Evolutionary conservation across 2,888 invertebrate species (phyloP).

Genomic region (Orthonevra nobilis): DNA sequence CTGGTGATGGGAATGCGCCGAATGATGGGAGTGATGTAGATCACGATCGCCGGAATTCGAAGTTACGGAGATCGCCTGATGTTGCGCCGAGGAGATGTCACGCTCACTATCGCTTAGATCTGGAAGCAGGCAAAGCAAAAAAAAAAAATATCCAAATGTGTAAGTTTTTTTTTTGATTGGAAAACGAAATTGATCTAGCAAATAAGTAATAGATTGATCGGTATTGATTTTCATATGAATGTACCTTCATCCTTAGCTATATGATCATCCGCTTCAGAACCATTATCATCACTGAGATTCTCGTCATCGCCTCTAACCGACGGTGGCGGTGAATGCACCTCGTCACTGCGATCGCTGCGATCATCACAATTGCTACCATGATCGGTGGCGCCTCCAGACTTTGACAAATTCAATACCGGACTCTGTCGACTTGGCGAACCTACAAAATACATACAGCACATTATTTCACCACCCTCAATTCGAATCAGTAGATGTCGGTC

Average conservation of each 20-base stretch:
- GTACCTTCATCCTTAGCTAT: constrained; percentile 87
- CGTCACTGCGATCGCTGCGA: constrained; percentile 84
- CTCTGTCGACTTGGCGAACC: constrained; percentile 93
- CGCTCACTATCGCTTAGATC: constrained; percentile 79
- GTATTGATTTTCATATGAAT: too few species aligned
- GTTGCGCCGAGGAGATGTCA: constrained; percentile 78
- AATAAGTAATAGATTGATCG: too few species aligned
- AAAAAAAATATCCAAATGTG: neutral
- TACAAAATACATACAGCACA: constrained; percentile 69
- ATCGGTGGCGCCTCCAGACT: constrained; percentile 87
- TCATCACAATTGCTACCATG: constrained; percentile 85
- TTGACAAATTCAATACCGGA: constrained; percentile 94
- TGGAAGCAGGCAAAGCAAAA: constrained; percentile 53
- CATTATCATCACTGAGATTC: constrained; percentile 90
- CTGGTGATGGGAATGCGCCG: constrained; percentile 70
- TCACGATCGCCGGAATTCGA: constrained; percentile 68
- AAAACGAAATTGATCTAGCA: too few species aligned
- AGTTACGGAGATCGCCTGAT: constrained; percentile 72
- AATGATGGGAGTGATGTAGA: constrained; percentile 67
- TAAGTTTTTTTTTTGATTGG: too few species aligned
- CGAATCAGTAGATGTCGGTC: too few species aligned
- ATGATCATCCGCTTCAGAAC: constrained; percentile 91
- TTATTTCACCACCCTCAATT: neutral
- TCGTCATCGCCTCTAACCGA: constrained; percentile 86
- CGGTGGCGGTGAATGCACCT: constrained; percentile 82